Percentiles rank a stretch among this genome's conserved stretches.
Conservation (phyloP, 2,113 vertebrate genomes). For the Budorcas taxicolor region DNA sequence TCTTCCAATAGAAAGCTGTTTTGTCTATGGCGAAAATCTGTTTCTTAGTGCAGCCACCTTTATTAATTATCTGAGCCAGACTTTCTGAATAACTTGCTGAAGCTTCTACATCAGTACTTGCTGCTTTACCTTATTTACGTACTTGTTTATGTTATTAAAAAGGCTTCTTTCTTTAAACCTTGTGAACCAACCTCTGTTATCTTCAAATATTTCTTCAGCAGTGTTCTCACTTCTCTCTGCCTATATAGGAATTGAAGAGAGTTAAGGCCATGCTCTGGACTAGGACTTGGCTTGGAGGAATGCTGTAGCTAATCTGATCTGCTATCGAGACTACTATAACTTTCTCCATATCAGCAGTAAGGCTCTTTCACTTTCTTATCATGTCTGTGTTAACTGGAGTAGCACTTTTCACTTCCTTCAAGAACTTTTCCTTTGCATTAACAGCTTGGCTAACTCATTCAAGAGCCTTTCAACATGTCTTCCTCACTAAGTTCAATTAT, state of each 20-base stretch:
- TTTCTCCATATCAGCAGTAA: not conserved
- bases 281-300: not conserved
- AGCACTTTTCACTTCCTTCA: not conserved
- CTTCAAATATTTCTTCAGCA: not conserved
- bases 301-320: not conserved
- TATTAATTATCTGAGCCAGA: not conserved
- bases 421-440: not conserved
- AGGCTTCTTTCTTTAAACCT: not conserved
- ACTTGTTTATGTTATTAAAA: not conserved
- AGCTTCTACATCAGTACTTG: not conserved
- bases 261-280: not conserved
- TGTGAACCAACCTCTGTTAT: not conserved
- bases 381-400: not conserved
- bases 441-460: not conserved
- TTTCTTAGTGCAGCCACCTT: not conserved
- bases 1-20: not conserved
- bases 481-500: not conserved
- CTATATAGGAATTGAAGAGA: not conserved
- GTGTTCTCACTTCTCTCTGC: not conserved
- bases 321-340: not conserved
- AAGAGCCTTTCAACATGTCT: not conserved
- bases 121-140: not conserved
- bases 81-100: not conserved
- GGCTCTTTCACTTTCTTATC: not conserved
- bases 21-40: not conserved